phyloP scores from a whole-genome alignment of 2,888 invertebrate species.

The Apotomis capreana region DNA sequence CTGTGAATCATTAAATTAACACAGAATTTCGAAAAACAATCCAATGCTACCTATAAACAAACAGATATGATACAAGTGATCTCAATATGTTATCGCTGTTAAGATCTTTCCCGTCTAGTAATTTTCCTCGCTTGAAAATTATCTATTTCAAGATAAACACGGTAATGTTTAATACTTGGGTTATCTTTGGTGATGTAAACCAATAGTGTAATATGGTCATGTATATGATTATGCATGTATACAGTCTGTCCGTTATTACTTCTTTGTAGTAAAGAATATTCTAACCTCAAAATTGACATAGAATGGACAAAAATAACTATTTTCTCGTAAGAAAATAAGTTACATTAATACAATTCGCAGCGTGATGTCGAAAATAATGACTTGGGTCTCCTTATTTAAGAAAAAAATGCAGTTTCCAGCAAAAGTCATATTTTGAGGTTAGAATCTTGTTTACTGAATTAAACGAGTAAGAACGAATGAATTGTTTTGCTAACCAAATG shows the following conservation, averaged over 20 bases:
- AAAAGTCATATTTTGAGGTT: too few species aligned
- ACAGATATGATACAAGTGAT: background rate
- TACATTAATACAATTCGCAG: too few species aligned
- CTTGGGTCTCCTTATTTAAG: too few species aligned
- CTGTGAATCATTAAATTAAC: too few species aligned
- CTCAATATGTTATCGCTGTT: background rate
- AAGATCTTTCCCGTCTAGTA: constrained; percentile 19
- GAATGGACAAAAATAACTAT: background rate
- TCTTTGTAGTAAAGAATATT: background rate
- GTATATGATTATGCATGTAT: background rate
- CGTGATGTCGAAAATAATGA: too few species aligned
- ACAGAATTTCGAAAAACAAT: background rate
- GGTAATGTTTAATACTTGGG: background rate
- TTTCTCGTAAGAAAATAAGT: too few species aligned
- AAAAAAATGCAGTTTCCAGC: too few species aligned
- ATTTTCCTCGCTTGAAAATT: constrained; percentile 17
- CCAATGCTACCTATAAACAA: background rate
- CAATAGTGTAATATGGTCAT: background rate
- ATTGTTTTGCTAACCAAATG: too few species aligned
- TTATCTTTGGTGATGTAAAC: constrained; percentile 15
- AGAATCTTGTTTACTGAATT: too few species aligned
- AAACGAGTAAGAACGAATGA: too few species aligned
- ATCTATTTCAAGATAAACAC: constrained; percentile 18
- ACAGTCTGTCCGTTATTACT: background rate
- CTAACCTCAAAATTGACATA: too few species aligned